These are phyloP conservation scores for Eulithis testata DNA, from an alignment of 2,888 invertebrate genomes.

Conservation along the genomic window DNA sequence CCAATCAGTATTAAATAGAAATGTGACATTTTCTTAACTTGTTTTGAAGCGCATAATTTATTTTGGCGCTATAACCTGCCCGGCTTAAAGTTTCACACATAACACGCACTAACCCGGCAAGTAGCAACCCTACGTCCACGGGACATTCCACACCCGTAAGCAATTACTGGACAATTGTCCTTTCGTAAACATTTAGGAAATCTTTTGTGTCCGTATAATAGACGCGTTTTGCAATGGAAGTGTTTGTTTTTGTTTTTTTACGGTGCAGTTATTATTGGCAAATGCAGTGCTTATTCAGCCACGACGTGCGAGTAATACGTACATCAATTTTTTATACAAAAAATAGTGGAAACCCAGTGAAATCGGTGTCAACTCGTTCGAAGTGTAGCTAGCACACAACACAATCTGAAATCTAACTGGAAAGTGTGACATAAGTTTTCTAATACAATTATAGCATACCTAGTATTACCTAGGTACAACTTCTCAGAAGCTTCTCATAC, in stretches of 20 bases:
- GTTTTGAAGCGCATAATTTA: background rate
- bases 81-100: too few relatives aligned
- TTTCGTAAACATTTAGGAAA: slow-evolving; percentile 55
- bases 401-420: slow-evolving; percentile 15
- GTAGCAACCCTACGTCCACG: slow-evolving; percentile 32
- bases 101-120: background rate
- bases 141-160: slow-evolving; percentile 58
- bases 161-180: slow-evolving; percentile 62
- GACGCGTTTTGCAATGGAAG: slow-evolving; percentile 30
- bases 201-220: slow-evolving; percentile 50
- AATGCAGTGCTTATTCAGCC: slow-evolving; percentile 50
- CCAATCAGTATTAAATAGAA: too few relatives aligned
- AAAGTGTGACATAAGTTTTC: slow-evolving; percentile 26
- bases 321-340: background rate
- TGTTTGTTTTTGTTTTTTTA: slow-evolving; percentile 42
- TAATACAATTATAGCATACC: slow-evolving; percentile 34
- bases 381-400: too few relatives aligned
- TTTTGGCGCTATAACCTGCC: too few relatives aligned
- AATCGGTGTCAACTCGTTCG: too few relatives aligned
- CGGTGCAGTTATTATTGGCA: slow-evolving; percentile 46
- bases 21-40: too few relatives aligned
- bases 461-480: slow-evolving; percentile 2
- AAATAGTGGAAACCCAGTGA: background rate
- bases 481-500: slow-evolving; percentile 32
- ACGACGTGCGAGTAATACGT: slow-evolving; percentile 6